Conservation (phyloP, 2,888 invertebrate species). For the Synergus laeviventris region DNA sequence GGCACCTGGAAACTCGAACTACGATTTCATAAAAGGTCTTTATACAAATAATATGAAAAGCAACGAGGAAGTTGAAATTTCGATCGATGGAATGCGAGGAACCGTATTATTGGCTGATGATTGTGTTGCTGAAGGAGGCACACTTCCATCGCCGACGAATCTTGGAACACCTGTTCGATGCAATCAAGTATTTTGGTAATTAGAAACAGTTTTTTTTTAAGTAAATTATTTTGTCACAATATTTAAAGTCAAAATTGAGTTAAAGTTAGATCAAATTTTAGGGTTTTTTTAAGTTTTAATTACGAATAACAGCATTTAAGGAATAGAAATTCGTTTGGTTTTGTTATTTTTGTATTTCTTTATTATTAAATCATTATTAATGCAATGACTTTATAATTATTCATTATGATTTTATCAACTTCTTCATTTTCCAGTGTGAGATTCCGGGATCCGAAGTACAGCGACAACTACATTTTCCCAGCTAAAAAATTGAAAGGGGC, state of each 20-base stretch:
- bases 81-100: slow-evolving; percentile 91
- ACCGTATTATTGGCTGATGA: slow-evolving; percentile 85
- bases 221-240: slow-evolving; percentile 9
- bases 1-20: slow-evolving; percentile 83
- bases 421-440: slow-evolving; percentile 79
- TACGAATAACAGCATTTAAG: no score
- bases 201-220: slow-evolving; percentile 45
- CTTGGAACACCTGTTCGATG: slow-evolving; percentile 79
- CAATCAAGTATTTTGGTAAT: slow-evolving; percentile 77
- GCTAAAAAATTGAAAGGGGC: slow-evolving; percentile 83
- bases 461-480: slow-evolving; percentile 86
- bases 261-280: no score
- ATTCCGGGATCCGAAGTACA: slow-evolving; percentile 88
- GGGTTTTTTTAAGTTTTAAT: no score
- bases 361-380: background rate
- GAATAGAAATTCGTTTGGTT: no score
- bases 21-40: slow-evolving; percentile 83
- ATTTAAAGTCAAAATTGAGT: no score
- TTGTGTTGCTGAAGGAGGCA: slow-evolving; percentile 82
- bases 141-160: slow-evolving; percentile 83
- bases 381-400: background rate
- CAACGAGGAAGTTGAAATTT: slow-evolving; percentile 79
- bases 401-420: slow-evolving; percentile 33
- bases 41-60: slow-evolving; percentile 79
- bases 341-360: no score